phyloP scores from a whole-genome alignment of 2,797 vertebrate species.

The Pygocentrus nattereri region DNA sequence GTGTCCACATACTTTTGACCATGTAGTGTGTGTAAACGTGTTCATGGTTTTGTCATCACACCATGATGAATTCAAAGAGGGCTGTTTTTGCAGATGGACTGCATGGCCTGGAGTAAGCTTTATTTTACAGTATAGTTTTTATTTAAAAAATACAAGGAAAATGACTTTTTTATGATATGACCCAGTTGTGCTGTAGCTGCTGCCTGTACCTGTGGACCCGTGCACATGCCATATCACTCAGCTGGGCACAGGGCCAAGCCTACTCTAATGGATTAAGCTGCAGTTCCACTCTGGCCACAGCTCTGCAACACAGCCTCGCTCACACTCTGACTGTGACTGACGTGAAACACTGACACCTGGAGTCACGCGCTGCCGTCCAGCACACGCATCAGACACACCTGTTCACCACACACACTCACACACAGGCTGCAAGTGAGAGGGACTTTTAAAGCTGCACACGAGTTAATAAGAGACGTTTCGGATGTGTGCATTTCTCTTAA shows the following conservation, averaged over 20 bases:
- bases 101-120: background rate
- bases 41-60: too few relatives aligned
- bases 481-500: constrained; percentile 73
- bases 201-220: background rate
- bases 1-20: too few relatives aligned
- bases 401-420: constrained; percentile 56
- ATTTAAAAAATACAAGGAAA: too few relatives aligned
- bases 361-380: constrained; percentile 41
- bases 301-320: constrained; percentile 66
- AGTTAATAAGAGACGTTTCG: constrained; percentile 74
- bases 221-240: background rate
- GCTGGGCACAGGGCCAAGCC: constrained; percentile 46
- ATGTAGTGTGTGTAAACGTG: too few relatives aligned
- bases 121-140: too few relatives aligned
- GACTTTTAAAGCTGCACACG: constrained; percentile 71
- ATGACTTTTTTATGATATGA: too few relatives aligned
- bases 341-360: constrained; percentile 66
- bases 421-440: constrained; percentile 66
- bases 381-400: constrained; percentile 67
- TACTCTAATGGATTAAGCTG: constrained; percentile 68
- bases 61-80: too few relatives aligned
- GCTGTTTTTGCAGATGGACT: background rate
- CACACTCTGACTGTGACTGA: constrained; percentile 78
- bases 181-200: background rate
- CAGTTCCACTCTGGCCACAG: constrained; percentile 60